These are phyloP conservation scores for Ploceus nigricollis DNA, from an alignment of 2,113 vertebrate species.

Conservation along the genomic window DNA sequence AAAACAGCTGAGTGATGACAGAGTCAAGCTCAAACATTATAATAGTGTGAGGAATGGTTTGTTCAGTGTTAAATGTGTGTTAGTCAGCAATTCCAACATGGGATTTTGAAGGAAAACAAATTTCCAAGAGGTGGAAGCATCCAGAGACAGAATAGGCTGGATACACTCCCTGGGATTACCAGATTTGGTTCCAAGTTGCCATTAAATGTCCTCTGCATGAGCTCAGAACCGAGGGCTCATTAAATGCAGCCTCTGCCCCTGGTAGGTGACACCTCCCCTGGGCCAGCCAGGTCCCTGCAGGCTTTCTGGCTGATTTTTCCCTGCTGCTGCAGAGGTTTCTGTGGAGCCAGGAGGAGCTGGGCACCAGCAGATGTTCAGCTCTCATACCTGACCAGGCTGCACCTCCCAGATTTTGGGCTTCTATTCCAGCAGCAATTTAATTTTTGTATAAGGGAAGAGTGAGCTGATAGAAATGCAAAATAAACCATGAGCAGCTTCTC, in stretches of 20 bases:
- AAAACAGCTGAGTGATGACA: not conserved
- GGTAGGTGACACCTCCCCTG: not conserved
- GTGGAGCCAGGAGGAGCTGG: not conserved
- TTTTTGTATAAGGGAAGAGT: not conserved
- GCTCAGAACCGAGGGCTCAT: not conserved
- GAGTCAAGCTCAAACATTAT: not conserved
- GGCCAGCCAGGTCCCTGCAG: not conserved
- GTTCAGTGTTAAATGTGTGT: not conserved
- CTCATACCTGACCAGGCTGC: not conserved
- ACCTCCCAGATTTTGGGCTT: not conserved
- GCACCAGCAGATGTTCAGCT: not conserved
- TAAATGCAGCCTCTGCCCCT: not conserved
- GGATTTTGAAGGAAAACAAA: not conserved
- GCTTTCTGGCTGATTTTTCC: not conserved
- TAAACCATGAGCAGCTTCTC: not conserved
- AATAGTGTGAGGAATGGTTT: not conserved
- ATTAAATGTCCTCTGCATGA: not conserved
- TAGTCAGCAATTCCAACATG: not conserved
- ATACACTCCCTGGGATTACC: accelerated
- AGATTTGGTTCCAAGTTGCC: not conserved
- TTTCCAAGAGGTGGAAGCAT: not conserved
- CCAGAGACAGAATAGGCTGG: not conserved
- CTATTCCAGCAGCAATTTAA: not conserved
- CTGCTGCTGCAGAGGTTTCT: not conserved
- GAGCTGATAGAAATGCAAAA: not conserved